Conservation (phyloP, 2,113 vertebrate genomes). For the Meles meles region DNA sequence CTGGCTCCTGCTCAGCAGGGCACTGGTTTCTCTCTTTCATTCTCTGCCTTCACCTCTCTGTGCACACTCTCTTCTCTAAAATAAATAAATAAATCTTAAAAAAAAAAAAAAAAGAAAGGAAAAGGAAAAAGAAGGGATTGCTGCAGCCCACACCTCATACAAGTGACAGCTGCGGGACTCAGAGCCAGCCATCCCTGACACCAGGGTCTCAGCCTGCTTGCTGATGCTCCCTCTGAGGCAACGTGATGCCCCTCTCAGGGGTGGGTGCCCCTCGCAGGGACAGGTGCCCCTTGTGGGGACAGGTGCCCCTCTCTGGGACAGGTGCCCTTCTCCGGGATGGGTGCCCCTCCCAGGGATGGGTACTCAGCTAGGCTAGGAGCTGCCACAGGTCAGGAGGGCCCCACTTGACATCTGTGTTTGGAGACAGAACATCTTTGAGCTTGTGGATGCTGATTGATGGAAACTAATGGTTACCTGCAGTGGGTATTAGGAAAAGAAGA, state of each 20-base stretch:
- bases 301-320: no score
- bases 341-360: fast-evolving
- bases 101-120: neutral
- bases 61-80: neutral
- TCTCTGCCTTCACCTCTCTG: neutral
- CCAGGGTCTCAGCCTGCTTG: fast-evolving
- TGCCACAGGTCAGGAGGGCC: neutral
- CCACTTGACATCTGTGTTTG: neutral
- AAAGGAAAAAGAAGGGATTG: neutral
- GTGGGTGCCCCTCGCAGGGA: no score
- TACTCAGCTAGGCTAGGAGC: fast-evolving
- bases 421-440: neutral
- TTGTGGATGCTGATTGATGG: neutral
- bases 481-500: neutral
- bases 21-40: neutral
- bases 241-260: fast-evolving
- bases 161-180: neutral
- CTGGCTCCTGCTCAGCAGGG: neutral
- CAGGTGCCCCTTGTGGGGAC: no score
- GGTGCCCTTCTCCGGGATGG: no score
- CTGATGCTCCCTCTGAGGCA: fast-evolving
- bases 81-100: neutral
- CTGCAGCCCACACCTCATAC: neutral
- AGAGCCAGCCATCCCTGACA: neutral
- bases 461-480: fast-evolving